Conservation (phyloP, 2,888 invertebrate species). For the Taenaris catops region DNA sequence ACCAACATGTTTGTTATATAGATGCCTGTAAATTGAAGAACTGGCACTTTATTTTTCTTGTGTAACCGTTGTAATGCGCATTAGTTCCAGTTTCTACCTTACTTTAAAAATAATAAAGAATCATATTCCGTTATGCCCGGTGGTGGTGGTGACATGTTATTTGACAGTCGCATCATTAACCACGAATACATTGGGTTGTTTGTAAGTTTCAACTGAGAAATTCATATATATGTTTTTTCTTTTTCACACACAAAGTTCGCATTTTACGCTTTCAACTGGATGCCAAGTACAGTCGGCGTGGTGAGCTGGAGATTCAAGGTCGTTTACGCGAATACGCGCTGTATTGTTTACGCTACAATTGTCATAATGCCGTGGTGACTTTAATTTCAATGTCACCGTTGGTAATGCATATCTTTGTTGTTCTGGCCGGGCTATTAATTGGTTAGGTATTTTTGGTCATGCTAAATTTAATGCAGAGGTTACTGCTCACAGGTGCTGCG, state of each 20-base stretch:
- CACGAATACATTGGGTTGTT: constrained; percentile 12
- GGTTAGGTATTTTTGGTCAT: constrained; percentile 48
- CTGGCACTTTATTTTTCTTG: too few species aligned
- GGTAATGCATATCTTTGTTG: constrained; percentile 29
- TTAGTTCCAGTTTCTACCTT: too few species aligned
- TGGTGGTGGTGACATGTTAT: constrained; percentile 11
- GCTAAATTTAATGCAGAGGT: constrained; percentile 49
- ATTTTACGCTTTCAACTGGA: constrained; percentile 3
- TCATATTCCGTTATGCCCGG: constrained; percentile 9
- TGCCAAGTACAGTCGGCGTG: constrained; percentile 14
- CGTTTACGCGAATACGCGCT: constrained; percentile 15
- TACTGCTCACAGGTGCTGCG: constrained; percentile 44
- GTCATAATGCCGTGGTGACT: constrained; percentile 12
- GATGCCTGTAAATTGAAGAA: too few species aligned
- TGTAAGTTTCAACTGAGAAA: constrained; percentile 16
- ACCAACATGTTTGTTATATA: too few species aligned
- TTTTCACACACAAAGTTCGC: constrained; percentile 6
- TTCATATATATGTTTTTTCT: too few species aligned
- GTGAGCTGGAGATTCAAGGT: constrained; percentile 2
- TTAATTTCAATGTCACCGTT: constrained; percentile 14
- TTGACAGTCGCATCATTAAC: constrained; percentile 9
- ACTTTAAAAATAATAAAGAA: too few species aligned
- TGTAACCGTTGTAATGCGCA: too few species aligned
- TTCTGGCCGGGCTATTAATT: constrained; percentile 48
- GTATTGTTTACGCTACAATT: constrained; percentile 8